Evolutionary conservation across 2,113 vertebrate species (phyloP).

Genomic region (Mustela lutreola): DNA sequence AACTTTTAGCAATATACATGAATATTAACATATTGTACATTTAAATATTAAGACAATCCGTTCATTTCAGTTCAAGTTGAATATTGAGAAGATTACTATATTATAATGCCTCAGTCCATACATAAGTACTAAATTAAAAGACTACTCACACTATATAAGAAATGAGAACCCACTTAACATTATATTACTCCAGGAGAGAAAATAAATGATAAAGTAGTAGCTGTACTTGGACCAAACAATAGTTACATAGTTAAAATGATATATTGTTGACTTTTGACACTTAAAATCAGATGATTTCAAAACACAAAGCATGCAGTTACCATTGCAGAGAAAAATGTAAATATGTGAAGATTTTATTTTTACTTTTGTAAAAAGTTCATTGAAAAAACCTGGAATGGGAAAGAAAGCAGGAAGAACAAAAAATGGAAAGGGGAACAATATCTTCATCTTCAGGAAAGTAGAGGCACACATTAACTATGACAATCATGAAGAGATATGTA

Average conservation of each 20-base stretch:
- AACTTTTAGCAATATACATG: not conserved
- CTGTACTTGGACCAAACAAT: not conserved
- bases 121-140: not conserved
- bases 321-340: not conserved
- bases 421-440: not conserved
- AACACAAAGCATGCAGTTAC: not conserved
- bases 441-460: not conserved
- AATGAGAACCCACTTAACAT: not conserved
- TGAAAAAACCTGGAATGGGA: not conserved
- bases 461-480: not conserved
- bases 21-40: not conserved
- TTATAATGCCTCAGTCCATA: not conserved
- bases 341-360: not conserved
- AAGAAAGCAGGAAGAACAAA: not conserved
- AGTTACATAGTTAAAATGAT: not conserved
- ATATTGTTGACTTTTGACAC: conserved; percentile 18
- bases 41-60: not conserved
- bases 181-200: not conserved
- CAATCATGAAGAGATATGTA: not conserved
- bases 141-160: not conserved
- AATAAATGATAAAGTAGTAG: not conserved
- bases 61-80: not conserved
- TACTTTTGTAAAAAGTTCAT: not conserved
- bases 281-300: not conserved
- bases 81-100: not conserved